Evolutionary conservation across 2,113 vertebrate species (phyloP), one percentile per base, ranked within the genome.

Genomic region (Lasiurus borealis): DNA sequence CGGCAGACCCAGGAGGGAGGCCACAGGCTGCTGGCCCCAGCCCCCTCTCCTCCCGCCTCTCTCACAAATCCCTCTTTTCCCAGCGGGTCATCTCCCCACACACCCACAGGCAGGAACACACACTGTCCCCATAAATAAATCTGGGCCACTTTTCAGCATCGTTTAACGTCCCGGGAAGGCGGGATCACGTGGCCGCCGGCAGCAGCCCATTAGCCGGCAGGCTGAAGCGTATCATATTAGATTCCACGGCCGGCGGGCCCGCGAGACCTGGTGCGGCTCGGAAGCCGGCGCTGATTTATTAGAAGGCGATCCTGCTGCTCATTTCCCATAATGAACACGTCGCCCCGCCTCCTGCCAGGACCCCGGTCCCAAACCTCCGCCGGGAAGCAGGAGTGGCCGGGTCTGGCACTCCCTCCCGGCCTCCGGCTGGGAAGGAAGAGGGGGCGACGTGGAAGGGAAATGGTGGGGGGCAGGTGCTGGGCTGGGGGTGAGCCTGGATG

Each of bases 101-200:
- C 93, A 71, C 93, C 87, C 72, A 62, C 69, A 59, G 87, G 89
- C 88, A 81, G 86, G 78, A 69, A 72, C 34, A 75, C 8, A 2
- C 83, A 48, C 57, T 62, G 44, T 88, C 93, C 88, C 85, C 88
- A 25, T 97, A 97, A 97, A 98, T 97, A 97, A 98, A 98, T 97
- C 97, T 97, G 98, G 95, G 96, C 97, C 95, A 91, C 97, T 98
- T 97, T 98, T 98, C 95, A 97, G 98, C 97, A 93, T 97, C 92
- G 84, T 95, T 98, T 96, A 94, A 85, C 68, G 72, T 97, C 95
- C 94, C 96, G 6, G 6, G 77, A 98, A 97, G 95, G 97, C 91
- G 31, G n/a, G 88, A 57, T 96, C 98, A 96, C 92, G 71, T 96
- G 97, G 88, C 36, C 12, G 66, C 97, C 96, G 75, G 97, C 97